Evolutionary conservation across 2,888 invertebrate species (phyloP), one percentile per base, ranked within the genome.

Genomic region (Mycogona germanica): DNA sequence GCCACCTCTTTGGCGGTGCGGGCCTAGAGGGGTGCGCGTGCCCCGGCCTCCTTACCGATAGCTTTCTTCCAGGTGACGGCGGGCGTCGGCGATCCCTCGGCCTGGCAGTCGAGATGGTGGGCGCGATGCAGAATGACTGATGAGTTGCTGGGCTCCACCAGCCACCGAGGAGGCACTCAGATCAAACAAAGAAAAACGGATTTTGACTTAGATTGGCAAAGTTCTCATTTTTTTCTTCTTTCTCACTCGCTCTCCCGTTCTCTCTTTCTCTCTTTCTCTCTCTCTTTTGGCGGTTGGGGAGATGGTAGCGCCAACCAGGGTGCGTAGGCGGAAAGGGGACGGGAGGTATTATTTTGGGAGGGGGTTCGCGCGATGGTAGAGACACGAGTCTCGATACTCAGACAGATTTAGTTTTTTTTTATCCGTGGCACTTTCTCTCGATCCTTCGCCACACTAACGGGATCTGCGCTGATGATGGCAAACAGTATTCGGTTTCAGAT

Each of bases 91-190:
- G 57, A 57, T 28, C 57, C 57, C 19, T 53, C 53, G 14, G 57
- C 57, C 28, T 56, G 55, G 48, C 57, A 57, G 37, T 57, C 57
- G 28, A 57, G 42, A 30, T 47, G 52, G 32, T 53, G 53, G 14
- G 53, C 26, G 14, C 45, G 40, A 19, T 50, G 53, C 55, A 63
- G 62, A 45, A 64, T 63, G 49, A 61, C 62, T 48, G 60, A 58
- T 29, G 59, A 59, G 57, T 62, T 60, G 45, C 60, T 58, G 32
- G 64, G 64, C 57, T 64, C 64, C 46, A 62, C 58, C 51, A 60
- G 53, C 64, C 64, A 64, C 47, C 56, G 57, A 40, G 63, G 63
- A 53, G 64, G 64, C 53, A 64, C 64, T 64, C 56, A 12, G 57
- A 55, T 32, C 7, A 50, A 57, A 57, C 35, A 49, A 55, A 42